Evolutionary conservation across 2,113 vertebrate genomes (phyloP).

Genomic region (Phalacrocorax pelagicus): DNA sequence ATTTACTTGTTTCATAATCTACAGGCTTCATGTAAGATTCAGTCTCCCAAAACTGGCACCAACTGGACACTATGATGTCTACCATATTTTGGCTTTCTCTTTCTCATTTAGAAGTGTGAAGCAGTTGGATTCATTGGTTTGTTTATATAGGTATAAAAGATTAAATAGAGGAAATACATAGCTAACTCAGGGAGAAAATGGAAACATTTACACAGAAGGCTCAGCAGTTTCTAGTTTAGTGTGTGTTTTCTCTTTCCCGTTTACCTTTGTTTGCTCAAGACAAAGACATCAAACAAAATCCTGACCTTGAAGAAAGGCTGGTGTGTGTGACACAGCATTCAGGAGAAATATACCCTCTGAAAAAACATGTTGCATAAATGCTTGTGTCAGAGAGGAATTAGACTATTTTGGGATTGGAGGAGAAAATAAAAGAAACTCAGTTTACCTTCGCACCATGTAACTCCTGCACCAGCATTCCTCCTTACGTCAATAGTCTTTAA

Average conservation of each 20-base stretch:
- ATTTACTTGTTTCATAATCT: neutral
- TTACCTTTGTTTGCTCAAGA: neutral
- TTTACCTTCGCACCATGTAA: neutral
- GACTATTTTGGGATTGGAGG: neutral
- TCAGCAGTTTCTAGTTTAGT: neutral
- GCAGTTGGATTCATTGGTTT: neutral
- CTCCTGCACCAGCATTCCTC: fast-evolving
- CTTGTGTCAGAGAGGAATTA: neutral
- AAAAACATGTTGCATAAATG: neutral
- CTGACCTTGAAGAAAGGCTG: neutral
- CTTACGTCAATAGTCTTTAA: neutral
- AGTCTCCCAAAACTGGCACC: neutral
- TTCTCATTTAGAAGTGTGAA: neutral
- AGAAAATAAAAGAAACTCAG: neutral
- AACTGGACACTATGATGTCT: neutral
- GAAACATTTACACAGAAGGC: neutral
- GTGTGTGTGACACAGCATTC: neutral
- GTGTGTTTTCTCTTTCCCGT: neutral
- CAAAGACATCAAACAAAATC: neutral
- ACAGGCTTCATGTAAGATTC: neutral
- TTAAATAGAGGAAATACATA: neutral
- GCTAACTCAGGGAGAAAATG: neutral
- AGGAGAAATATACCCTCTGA: neutral
- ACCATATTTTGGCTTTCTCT: neutral
- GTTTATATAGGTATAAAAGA: neutral